Evolutionary conservation across 1,140 invertebrate species (phyloP), one percentile per base, ranked within the genome.

Genomic region (Diorhabda elongata): DNA sequence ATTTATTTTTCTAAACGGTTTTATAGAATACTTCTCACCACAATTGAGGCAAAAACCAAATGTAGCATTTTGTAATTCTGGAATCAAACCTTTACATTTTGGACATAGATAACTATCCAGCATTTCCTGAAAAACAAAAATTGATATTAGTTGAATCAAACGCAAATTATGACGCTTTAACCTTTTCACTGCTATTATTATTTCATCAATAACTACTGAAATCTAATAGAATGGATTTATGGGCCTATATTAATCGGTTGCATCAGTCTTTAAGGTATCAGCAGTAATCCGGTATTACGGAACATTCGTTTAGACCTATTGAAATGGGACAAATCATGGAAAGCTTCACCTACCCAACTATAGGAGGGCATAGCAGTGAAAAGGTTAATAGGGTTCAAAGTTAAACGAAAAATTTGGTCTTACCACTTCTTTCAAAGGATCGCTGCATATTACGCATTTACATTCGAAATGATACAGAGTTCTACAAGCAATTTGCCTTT

Each of bases 381-480:
- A 26, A 8, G 59, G 59, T 61, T 6, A 26, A n/a, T 63, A 42
- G 42, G 45, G 11, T 63, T 8, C n/a, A 56, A 69, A 47, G 47
- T 44, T 47, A 47, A 58, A 70, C 61, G 26, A 26, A 26, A 26
- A 26, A 26, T 26, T 26, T 26, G 26, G 9, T 64, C 71, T 67
- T 68, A 77, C 75, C 69, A 77, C 67, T 73, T 77, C 76, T 59
- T 76, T 73, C 26, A 66, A 61, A 3, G 72, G 73, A 70, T 77
- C 73, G 42, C 68, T 73, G 61, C 78, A 79, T 70, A 77, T 75
- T 2, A 72, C 58, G 64, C 80, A 81, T 64, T 76, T 76, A 74
- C 80, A 81, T 64, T 74, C 71, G 66, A 81, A 81, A 69, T 74
- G 67, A 71, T 80, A 80, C 56, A 77, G 69, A 62, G 73, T 72